Base-by-base conservation (phyloP, 2,888 invertebrate genomes). In the Drosophila maculinotata region DNA sequence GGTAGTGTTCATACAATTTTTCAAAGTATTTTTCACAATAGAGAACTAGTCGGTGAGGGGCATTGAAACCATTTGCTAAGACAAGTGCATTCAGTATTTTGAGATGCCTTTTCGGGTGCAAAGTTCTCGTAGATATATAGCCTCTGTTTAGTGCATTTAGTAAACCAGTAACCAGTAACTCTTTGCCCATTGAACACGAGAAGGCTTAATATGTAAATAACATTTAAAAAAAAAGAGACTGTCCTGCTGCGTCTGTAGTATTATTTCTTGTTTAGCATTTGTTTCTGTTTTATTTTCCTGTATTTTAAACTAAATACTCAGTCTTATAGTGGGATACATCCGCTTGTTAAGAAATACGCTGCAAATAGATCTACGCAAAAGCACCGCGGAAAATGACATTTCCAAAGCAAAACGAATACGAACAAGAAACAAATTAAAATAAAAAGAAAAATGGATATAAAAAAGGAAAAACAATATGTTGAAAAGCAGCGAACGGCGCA, bases 331-430 rank as follows among this genome's bases (percentile, higher is more conserved):
- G 89, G 89, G 84, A 90, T 89, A 89, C 82, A 84, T 90, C 91
- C 90, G 88, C 85, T 90, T 90, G 91, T 91, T 92, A 91, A 90
- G 91, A 90, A 88, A 90, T 87, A 79, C 79, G 89, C 87, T 91
- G 91, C 76, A 90, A 87, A 70, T 88, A 87, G 72, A 88, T 77
- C 81, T 76, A 60, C 58, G 66, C 58, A 65, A 48, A 54, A 51
- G n/a, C 54, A 57, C 41, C 28, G 54, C 41, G 33, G 31, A 31
- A 44, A 42, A 45, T 62, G 20, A 49, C 49, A 44, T 62, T 51
- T 62, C 7, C 28, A 28, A 14, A 31, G 17, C 15, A 28, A 67
- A 41, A 26, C 39, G 9, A 69, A 51, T 30, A 51, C 52, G 42
- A 59, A 70, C 53, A 56, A 41, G 30, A 65, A 51, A 42, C 36